Base-by-base conservation (phyloP, 1,140 invertebrate genomes). In the Drosophila willistoni region DNA sequence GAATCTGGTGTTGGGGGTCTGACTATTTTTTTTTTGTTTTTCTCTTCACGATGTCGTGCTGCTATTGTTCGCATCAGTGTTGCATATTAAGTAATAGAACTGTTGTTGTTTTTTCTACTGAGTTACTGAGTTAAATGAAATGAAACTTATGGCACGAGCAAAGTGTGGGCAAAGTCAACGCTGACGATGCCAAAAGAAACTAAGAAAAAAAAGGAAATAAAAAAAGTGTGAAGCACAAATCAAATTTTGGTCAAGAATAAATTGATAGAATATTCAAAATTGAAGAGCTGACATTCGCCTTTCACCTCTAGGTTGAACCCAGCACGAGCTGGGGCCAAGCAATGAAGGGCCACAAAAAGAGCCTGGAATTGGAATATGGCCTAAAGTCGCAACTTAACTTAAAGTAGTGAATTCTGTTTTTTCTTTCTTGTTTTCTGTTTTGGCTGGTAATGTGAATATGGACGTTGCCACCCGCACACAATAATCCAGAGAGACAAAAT, bases 1-100 rank as follows among this genome's bases (percentile, higher is more conserved):
- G 44, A 10, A 7, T 9, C 34, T 36, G 33, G 56, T 33, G 7
- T 12, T 51, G 62, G 70, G 29, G 44, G 29, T 29, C 6, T 29
- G 29, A 25, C 22, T 25, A 25, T 4, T 56, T 65, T 33, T 7
- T 74, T 56, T 71, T 64, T 56, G 74, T 75, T 75, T 71, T 64
- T 51, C 51, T n/a, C 42, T 47, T 71, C 51, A 71, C 73, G 65
- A 78, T 69, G 79, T 85, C 79, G 78, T 86, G 71, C 71, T 68
- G 82, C 65, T 75, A 79, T 87, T 87, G 83, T 83, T 86, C 79
- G 83, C 82, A 87, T 87, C 87, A 86, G 76, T 70, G 76, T 73
- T 71, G 82, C 76, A 82, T 86, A 86, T 86, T 86, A 86, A 86
- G 83, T 86, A 86, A 86, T 87, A 86, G 82, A 86, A 86, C 82